Evolutionary conservation across 2,113 vertebrate genomes (phyloP).

Genomic region (Macquaria australasica): DNA sequence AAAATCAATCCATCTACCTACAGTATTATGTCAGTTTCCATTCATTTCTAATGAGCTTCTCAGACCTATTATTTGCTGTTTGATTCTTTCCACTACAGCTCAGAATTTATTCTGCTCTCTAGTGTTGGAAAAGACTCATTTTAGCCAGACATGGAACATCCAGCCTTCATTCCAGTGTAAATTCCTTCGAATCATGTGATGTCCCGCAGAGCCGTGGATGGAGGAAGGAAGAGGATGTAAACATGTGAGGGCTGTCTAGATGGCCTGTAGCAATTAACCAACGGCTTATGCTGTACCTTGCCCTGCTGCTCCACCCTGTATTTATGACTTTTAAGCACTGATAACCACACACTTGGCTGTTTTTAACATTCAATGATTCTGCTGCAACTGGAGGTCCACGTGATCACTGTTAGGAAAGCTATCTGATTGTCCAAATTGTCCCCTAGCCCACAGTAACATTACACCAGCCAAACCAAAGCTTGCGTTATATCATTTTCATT

Average conservation of each 20-base stretch:
- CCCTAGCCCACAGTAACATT: conserved; percentile 32
- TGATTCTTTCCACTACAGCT: conserved; percentile 74
- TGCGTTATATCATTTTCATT: conserved; percentile 19
- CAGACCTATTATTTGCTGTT: conserved; percentile 46
- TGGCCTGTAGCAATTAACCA: conserved; percentile 1
- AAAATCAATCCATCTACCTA: conserved; percentile 24
- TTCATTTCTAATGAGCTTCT: conserved; percentile 54
- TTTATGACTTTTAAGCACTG: background rate
- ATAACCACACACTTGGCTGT: background rate
- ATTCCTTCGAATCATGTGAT: conserved; percentile 66
- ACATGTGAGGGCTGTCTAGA: conserved; percentile 35
- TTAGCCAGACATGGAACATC: conserved; percentile 67
- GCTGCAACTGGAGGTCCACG: background rate
- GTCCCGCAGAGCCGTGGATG: conserved; percentile 7
- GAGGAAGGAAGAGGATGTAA: conserved; percentile 35
- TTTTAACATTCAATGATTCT: background rate
- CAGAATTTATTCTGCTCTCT: conserved; percentile 52
- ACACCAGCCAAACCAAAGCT: conserved; percentile 36
- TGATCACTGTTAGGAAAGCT: conserved; percentile 7
- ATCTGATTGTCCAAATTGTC: conserved; percentile 14
- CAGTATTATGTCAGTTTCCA: conserved; percentile 51
- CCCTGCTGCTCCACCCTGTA: background rate
- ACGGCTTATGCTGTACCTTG: background rate
- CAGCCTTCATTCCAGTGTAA: conserved; percentile 70
- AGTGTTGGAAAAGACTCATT: conserved; percentile 60